Percentiles rank a stretch among this genome's conserved stretches.
phyloP scores from a whole-genome alignment of 2,797 vertebrate species.

The Coranthus polyacanthus region DNA sequence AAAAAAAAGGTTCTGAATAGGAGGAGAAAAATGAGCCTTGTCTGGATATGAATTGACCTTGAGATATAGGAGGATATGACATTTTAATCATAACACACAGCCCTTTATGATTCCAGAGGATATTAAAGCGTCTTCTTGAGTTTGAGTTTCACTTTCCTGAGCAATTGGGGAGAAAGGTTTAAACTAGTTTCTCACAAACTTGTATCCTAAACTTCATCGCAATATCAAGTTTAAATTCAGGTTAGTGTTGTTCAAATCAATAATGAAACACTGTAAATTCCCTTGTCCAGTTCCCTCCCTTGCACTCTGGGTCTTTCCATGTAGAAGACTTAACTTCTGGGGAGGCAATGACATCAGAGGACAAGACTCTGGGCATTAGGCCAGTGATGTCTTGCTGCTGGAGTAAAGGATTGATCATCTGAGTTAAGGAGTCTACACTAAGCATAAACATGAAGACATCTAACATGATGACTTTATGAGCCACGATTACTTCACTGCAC shows the following conservation, averaged over 20 bases:
- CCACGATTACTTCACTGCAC: constrained; percentile 65
- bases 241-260: background rate
- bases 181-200: background rate
- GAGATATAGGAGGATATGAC: too few species aligned
- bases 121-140: too few species aligned
- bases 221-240: background rate
- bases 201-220: background rate
- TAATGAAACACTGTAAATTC: constrained; percentile 10
- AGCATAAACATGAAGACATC: constrained; percentile 69
- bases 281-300: constrained; percentile 7
- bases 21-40: too few species aligned
- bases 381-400: constrained; percentile 60
- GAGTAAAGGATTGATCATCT: constrained; percentile 64
- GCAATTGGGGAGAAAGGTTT: background rate
- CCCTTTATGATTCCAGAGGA: too few species aligned
- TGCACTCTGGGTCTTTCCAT: constrained; percentile 22
- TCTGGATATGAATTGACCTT: too few species aligned
- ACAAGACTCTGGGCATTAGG: constrained; percentile 57
- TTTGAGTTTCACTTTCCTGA: too few species aligned
- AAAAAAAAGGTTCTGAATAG: too few species aligned
- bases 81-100: too few species aligned
- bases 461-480: constrained; percentile 70
- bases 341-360: constrained; percentile 59
- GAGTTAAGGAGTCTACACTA: constrained; percentile 63
- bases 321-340: constrained; percentile 47